A percentile compares a stretch with the other conserved stretches of the same genome.
Conservation (phyloP, 2,113 vertebrate species). For the Steatornis caripensis region DNA sequence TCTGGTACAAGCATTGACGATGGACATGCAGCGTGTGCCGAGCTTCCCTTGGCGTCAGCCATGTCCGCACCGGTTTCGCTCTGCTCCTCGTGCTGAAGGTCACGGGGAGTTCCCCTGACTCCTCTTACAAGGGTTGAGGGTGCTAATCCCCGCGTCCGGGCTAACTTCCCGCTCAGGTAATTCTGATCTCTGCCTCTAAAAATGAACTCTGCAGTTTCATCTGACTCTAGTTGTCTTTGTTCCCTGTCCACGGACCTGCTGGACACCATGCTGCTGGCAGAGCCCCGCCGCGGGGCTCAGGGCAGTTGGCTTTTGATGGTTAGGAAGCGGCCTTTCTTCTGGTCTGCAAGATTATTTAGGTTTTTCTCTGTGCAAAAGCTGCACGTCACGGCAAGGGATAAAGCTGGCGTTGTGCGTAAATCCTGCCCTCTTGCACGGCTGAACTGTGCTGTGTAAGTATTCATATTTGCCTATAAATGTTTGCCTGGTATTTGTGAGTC, state of each 20-base stretch:
- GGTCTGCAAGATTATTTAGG: not conserved
- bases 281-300: not conserved
- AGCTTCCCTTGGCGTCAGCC: not conserved
- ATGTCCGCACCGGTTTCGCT: fast-evolving
- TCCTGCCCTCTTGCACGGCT: not conserved
- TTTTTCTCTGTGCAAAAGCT: not conserved
- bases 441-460: not conserved
- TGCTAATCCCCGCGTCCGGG: not conserved
- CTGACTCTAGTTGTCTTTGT: not conserved
- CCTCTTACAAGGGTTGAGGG: not conserved
- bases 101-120: not conserved
- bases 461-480: not conserved
- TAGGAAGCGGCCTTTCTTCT: not conserved
- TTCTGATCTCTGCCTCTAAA: not conserved
- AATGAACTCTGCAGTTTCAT: not conserved
- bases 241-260: not conserved
- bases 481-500: not conserved
- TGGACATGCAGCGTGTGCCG: fast-evolving
- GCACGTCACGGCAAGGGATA: not conserved
- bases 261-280: not conserved
- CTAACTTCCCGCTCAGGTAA: not conserved
- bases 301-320: not conserved
- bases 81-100: not conserved
- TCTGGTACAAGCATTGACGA: fast-evolving
- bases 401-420: not conserved